Evolutionary conservation across 1,140 invertebrate genomes (phyloP).

Genomic region (Zaprionus camerounensis): DNA sequence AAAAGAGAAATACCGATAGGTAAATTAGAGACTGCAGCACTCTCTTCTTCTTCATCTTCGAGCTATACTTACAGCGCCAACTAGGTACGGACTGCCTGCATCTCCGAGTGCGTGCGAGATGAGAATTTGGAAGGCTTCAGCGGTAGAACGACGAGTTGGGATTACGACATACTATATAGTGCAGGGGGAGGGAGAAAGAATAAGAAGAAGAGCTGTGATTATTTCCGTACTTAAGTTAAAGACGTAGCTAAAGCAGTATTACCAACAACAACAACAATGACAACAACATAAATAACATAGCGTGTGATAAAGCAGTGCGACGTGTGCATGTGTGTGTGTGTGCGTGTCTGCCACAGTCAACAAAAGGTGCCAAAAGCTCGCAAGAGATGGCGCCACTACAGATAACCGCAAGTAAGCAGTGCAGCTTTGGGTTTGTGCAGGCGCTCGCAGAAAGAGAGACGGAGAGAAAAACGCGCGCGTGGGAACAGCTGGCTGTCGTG

Average conservation of each 20-base stretch:
- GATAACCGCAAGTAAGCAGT: slow-evolving; percentile 72
- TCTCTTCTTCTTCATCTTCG: neutral
- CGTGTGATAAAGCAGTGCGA: slow-evolving; percentile 32
- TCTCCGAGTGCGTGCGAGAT: slow-evolving; percentile 96
- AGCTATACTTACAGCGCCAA: slow-evolving; percentile 91
- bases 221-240: neutral
- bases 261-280: slow-evolving; percentile 40
- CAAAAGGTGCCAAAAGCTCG: slow-evolving; percentile 25
- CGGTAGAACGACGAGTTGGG: slow-evolving; percentile 95
- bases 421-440: slow-evolving; percentile 82
- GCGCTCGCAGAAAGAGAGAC: slow-evolving; percentile 88
- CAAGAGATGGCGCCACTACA: slow-evolving; percentile 86
- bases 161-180: slow-evolving; percentile 92
- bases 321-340: neutral
- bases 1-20: neutral
- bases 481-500: slow-evolving; percentile 93
- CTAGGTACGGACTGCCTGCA: slow-evolving; percentile 96
- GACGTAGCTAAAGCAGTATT: slow-evolving; percentile 40
- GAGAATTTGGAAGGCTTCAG: slow-evolving; percentile 97
- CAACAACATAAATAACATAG: slow-evolving; percentile 23
- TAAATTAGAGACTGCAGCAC: neutral
- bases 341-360: slow-evolving; percentile 19
- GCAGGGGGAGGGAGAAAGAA: neutral
- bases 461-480: slow-evolving; percentile 91
- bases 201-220: slow-evolving; percentile 8